Base-by-base conservation (phyloP, 2,888 invertebrate species). In the Campoplex capitator region DNA sequence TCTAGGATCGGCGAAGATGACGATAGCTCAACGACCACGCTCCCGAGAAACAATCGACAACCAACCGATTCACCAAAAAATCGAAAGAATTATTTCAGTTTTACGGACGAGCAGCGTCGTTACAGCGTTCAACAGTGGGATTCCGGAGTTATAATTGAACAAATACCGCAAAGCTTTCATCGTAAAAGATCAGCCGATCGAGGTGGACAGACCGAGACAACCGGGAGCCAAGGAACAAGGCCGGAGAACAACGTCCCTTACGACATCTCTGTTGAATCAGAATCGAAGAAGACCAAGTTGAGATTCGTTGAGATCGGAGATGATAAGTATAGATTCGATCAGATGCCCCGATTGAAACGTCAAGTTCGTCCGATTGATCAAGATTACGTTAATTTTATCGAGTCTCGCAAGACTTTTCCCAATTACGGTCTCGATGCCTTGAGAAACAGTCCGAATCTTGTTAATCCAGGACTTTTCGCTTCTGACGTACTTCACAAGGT, bases 401-500 rank as follows among this genome's bases (percentile, higher is more conserved):
- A 89, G n/a, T 88, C 82, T 6, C 79, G 84, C 23, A 88, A 85
- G n/a, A 86, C 89, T 3, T 88, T 92, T 42, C 91, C 91, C 0
- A 90, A 84, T 16, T 93, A 90, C 70, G 94, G 93, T 0, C 56
- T 94, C 13, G 94, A 94, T 71, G 81, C 88, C 6, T 85, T 94
- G 3, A 89, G 94, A 45, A 93, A 94, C 71, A 94, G 93, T 70
- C 92, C 91, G 2, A 91, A 91, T 45, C 89, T 94, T 6, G 91
- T 91, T 74, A 97, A 96, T 93, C 97, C 97, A 0, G 96, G 96
- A 42, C 92, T 97, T 54, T 95, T 95, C 89, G 96, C 96, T 1
- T 96, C 96, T 88, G 95, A 96, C 18, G 95, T 97, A 23, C 90
- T 96, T 58, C 97, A 97, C 90, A 96, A 97, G 91, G 97, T 97